Conservation (phyloP, 2,113 vertebrate species). For the Colaptes auratus region DNA sequence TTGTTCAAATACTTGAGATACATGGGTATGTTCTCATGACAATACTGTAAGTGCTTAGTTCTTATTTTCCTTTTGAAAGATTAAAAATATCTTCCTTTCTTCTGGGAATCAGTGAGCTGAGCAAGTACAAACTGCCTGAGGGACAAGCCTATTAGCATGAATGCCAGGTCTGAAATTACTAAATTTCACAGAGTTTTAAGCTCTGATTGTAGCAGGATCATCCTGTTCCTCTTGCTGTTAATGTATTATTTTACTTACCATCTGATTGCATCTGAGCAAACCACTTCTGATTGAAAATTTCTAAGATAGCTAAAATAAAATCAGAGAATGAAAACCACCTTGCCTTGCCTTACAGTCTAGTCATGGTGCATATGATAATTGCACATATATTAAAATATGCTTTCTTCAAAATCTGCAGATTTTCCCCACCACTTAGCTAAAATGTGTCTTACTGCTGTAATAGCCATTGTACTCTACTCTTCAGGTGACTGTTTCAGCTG, state of each 20-base stretch:
- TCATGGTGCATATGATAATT: not conserved
- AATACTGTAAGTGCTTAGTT: not conserved
- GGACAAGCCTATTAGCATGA: not conserved
- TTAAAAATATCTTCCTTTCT: not conserved
- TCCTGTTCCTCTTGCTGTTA: not conserved
- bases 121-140: not conserved
- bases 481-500: not conserved
- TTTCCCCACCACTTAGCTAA: not conserved
- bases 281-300: not conserved
- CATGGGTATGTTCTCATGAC: not conserved
- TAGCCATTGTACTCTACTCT: not conserved
- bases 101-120: not conserved
- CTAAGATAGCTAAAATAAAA: not conserved
- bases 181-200: not conserved
- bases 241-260: not conserved
- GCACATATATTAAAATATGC: not conserved
- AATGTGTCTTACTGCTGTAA: not conserved
- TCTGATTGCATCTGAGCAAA: not conserved
- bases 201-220: not conserved
- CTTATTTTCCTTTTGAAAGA: not conserved
- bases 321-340: not conserved
- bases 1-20: constrained; percentile 9
- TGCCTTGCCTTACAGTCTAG: not conserved
- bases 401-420: not conserved
- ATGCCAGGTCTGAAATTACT: not conserved